A percentile compares a stretch with the other conserved stretches of the same genome.
These are phyloP conservation scores for Saguinus midas DNA, from an alignment of 2,113 vertebrate species.

Conservation along the genomic window DNA sequence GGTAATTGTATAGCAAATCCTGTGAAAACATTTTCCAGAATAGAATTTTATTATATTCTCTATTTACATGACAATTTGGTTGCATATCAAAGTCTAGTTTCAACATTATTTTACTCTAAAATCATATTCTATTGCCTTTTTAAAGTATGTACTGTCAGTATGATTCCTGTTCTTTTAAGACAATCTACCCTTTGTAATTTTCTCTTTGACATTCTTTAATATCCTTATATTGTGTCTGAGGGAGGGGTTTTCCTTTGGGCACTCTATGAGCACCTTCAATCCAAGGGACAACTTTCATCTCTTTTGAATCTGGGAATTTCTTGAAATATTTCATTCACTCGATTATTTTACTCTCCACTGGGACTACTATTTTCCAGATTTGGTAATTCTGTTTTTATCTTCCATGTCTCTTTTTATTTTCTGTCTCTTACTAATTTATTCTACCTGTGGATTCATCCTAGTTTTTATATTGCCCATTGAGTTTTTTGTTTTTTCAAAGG, in stretches of 20 bases:
- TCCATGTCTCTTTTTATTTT: not conserved
- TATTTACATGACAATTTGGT: not conserved
- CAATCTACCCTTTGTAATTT: not conserved
- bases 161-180: not conserved
- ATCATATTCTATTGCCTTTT: not conserved
- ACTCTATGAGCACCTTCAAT: not conserved
- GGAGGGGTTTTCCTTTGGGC: not conserved
- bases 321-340: not conserved
- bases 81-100: not conserved
- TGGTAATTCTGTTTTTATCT: not conserved
- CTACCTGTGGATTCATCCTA: not conserved
- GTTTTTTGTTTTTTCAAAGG: too few species aligned
- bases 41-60: not conserved
- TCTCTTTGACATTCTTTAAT: not conserved
- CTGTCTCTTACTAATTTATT: not conserved
- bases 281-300: not conserved
- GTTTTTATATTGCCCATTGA: not conserved
- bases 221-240: not conserved
- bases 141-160: too few species aligned
- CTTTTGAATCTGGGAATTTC: not conserved
- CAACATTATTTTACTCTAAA: slow-evolving; percentile 7
- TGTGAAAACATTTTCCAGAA: not conserved
- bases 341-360: not conserved
- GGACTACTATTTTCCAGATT: not conserved
- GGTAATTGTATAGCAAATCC: not conserved